Evolutionary conservation across 1,140 invertebrate genomes (phyloP), one percentile per base, ranked within the genome.

Genomic region (Caenorhabditis inopinata): DNA sequence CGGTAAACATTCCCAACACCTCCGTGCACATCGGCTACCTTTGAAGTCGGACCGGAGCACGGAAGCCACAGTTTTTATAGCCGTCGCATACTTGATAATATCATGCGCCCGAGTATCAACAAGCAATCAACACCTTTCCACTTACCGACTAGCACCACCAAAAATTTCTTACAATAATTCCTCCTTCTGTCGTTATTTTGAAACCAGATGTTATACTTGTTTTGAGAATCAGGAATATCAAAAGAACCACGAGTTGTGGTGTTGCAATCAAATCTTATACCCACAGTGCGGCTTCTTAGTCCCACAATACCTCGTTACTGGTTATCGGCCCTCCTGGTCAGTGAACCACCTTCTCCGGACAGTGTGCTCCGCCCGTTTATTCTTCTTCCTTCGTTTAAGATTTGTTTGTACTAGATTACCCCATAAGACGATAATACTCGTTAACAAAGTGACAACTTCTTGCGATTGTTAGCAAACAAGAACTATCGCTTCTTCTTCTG

Each of bases 401-500:
- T 12, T 11, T 68, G 58, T 68, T 68, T 68, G 58, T 68, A 38
- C 32, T 68, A 68, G 58, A 68, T 68, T 68, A 68, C 58, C 58
- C 58, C 58, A 68, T 68, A 68, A 68, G 29, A 68, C 58, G 32
- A 38, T 68, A 68, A 68, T 68, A 68, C 58, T 68, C 58, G 58
- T 68, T 68, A 68, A 68, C 58, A 68, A 68, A 68, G 25, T 68
- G 58, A 68, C 58, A 68, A 68, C 32, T 68, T 68, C 58, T 68
- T 32, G 29, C 38, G 58, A 68, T 38, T 38, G 32, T 35, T 35
- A 27, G 58, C 58, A 68, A 68, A 68, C 58, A 68, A 68, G 35
- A 68, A 68, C 58, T 68, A 68, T 68, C 58, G 58, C 58, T 68
- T 32, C 58, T 68, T 68, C 58, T 68, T 68, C 58, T 68, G 58